Evolutionary conservation across 2,797 vertebrate genomes (phyloP).

Genomic region (Triplophysa yarkandensis): DNA sequence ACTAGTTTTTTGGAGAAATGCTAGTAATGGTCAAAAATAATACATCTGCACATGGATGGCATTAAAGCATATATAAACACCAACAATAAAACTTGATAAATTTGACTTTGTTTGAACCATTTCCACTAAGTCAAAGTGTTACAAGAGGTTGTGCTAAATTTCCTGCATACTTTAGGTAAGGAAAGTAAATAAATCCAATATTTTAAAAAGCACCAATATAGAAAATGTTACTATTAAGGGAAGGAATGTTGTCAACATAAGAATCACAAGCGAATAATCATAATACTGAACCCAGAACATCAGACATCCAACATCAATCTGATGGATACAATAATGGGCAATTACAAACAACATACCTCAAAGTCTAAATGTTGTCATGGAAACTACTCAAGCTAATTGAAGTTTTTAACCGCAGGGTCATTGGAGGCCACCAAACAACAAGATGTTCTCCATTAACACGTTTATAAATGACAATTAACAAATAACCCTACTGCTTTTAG

Average conservation of each 20-base stretch:
- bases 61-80: too few relatives aligned
- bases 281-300: not conserved
- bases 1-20: too few relatives aligned
- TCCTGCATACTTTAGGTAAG: too few relatives aligned
- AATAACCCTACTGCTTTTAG: not conserved
- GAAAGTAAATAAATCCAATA: not conserved
- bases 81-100: not conserved
- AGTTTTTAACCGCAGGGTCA: conserved; percentile 24
- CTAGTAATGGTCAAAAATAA: too few relatives aligned
- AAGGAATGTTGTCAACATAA: not conserved
- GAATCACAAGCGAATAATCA: not conserved
- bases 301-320: not conserved
- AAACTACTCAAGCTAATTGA: conserved; percentile 40
- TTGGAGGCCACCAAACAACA: conserved; percentile 34
- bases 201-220: not conserved
- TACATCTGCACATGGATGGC: not conserved
- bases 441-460: conserved; percentile 20
- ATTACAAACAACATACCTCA: conserved; percentile 2
- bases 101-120: too few relatives aligned
- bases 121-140: not conserved
- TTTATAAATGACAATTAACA: conserved; percentile 30
- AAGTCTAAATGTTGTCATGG: conserved; percentile 46
- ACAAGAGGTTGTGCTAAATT: not conserved
- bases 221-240: too few relatives aligned
- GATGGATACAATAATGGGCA: not conserved